Conservation (phyloP, 2,113 vertebrate genomes). For the Ochotona curzoniae region DNA sequence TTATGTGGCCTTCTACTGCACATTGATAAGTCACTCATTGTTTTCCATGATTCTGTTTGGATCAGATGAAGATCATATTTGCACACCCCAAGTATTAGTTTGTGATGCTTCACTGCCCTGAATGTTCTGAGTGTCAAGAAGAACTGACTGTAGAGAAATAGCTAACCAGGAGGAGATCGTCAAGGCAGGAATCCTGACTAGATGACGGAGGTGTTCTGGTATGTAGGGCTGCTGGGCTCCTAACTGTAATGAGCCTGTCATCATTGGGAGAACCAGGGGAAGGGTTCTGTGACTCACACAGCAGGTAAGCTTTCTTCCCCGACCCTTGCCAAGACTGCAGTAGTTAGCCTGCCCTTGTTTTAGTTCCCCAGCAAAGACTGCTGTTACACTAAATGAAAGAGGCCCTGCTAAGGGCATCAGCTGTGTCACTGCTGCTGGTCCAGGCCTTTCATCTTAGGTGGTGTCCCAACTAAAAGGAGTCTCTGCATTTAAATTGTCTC, state of each 20-base stretch:
- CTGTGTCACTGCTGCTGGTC: background rate
- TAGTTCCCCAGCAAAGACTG: background rate
- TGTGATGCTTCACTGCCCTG: constrained; percentile 32
- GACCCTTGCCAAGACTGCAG: background rate
- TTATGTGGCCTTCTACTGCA: constrained; percentile 19
- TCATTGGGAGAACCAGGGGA: background rate
- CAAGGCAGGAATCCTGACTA: constrained; percentile 11
- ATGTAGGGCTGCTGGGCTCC: background rate
- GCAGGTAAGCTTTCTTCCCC: background rate
- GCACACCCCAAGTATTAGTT: constrained; percentile 55
- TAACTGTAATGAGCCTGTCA: constrained; percentile 9
- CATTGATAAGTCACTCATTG: constrained; percentile 49
- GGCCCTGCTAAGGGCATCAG: background rate
- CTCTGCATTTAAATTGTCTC: background rate
- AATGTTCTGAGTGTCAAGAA: constrained; percentile 41
- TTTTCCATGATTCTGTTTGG: constrained; percentile 65
- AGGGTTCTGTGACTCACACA: background rate
- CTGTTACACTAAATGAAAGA: background rate
- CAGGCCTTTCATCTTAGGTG: background rate
- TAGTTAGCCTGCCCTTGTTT: background rate
- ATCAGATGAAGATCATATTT: constrained; percentile 57
- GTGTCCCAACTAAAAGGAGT: background rate
- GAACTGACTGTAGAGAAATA: constrained; percentile 56
- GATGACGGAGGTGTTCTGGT: background rate
- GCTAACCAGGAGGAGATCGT: constrained; percentile 38